Base-by-base conservation (phyloP, 2,888 invertebrate genomes). In the Hypercompe scribonia region DNA sequence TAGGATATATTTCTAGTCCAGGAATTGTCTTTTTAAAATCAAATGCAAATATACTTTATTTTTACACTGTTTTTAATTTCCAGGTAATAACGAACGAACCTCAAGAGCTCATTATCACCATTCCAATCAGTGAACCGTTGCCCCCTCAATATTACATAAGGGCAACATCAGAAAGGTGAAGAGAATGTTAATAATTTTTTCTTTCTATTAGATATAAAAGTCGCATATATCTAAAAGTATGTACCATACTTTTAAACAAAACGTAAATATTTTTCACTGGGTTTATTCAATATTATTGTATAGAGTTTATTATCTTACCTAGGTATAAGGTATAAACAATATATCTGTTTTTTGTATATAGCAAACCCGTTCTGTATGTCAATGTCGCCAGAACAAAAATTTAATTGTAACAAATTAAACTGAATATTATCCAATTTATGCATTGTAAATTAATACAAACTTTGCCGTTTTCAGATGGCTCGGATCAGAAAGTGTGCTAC, bases 121-220 rank as follows among this genome's bases (percentile, higher is more conserved):
- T 99, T 87, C 99, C 99, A 0, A 96, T 99, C 69, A 97, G 97
- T 63, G 99, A 99, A 86, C 98, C 99, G 0, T 92, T 99, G 77
- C 99, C 99, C 0, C 97, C 97, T 8, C 99, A 99, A 90, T 99
- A 99, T 94, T 97, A 98, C 84, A 97, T 99, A 50, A 96, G 97
- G 82, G 97, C 98, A 7, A 97, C 97, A 34, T 99, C 98, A 73
- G 99, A 99, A 93, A 97, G 97, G 89, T 99, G 54, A 64, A 13
- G n/a, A 42, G 0, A 61, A 58, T 58, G 3, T 28, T 34, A 68
- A 50, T 54, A 61, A 31, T 31, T 7, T 1, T 31, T 18, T 50
- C 3, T 24, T 50, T 24, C 24, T 50, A 24, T 2, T 5, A 21
- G 10, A 3, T 11, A 3, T 42, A 42, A 3, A 2, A 3, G 13